Percentiles rank a stretch among this genome's conserved stretches.
Evolutionary conservation across 2,888 invertebrate species (phyloP).

Genomic region (Polyommatus iphigenia): DNA sequence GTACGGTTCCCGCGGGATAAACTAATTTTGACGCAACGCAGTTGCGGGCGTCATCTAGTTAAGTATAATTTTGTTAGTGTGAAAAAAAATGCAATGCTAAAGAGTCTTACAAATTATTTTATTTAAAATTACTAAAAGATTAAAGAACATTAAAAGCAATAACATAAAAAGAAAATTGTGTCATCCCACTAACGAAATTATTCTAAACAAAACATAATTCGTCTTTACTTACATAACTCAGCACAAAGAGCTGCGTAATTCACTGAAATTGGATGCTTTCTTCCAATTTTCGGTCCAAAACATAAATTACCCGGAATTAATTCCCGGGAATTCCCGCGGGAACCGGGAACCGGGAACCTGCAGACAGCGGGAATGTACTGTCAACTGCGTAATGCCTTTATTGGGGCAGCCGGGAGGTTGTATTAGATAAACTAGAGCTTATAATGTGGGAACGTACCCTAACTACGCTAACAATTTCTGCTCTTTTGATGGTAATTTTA

Average conservation of each 20-base stretch:
- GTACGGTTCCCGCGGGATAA: no score
- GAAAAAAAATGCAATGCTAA: no score
- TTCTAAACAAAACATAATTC: not conserved
- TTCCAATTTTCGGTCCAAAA: conserved; percentile 38
- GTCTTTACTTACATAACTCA: conserved; percentile 13
- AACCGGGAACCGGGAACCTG: conserved; percentile 18
- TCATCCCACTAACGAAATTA: not conserved
- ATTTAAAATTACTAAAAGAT: no score
- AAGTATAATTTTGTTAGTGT: no score
- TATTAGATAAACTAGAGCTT: not conserved
- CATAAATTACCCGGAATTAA: conserved; percentile 37
- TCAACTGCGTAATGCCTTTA: not conserved
- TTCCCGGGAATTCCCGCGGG: conserved; percentile 13
- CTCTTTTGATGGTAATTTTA: no score
- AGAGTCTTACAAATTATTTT: no score
- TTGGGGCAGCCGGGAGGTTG: not conserved
- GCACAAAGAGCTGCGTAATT: conserved; percentile 24
- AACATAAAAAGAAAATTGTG: conserved; percentile 8
- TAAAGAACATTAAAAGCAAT: no score
- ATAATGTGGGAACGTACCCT: no score
- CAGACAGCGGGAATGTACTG: conserved; percentile 17
- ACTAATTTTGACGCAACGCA: no score
- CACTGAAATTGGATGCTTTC: conserved; percentile 30
- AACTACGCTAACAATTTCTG: no score
- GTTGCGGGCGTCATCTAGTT: no score